Percentiles rank a stretch among this genome's conserved stretches.
Conservation (phyloP, 2,888 invertebrate genomes). For the Dione vanillae region DNA sequence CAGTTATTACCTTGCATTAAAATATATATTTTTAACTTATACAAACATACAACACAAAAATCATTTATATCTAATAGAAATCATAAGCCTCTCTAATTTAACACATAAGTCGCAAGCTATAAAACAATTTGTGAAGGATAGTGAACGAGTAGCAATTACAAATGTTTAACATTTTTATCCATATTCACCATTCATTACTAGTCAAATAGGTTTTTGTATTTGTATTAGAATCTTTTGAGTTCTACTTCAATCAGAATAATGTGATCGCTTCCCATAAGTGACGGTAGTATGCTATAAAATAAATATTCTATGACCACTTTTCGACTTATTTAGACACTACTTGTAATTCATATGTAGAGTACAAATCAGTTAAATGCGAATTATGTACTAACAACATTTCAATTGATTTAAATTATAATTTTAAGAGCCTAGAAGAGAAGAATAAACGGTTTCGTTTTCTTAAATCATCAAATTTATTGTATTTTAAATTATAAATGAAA, state of each 20-base stretch:
- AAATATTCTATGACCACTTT: constrained; percentile 30
- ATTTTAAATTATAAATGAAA: background rate
- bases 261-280: constrained; percentile 34
- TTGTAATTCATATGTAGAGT: constrained; percentile 12
- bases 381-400: constrained; percentile 3
- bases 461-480: background rate
- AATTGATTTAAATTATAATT: too few relatives aligned
- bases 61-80: background rate
- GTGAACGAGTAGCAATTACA: constrained; percentile 55
- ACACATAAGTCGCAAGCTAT: background rate
- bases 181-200: constrained; percentile 47
- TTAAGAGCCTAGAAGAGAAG: too few relatives aligned
- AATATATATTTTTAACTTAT: too few relatives aligned
- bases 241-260: constrained; percentile 14
- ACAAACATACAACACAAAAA: too few relatives aligned
- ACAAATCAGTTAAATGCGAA: constrained; percentile 29
- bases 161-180: constrained; percentile 56
- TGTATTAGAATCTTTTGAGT: constrained; percentile 13
- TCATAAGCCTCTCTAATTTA: constrained; percentile 26
- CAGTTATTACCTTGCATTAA: too few relatives aligned
- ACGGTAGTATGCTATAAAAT: constrained; percentile 25
- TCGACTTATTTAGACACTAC: constrained; percentile 28
- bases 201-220: constrained; percentile 27
- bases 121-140: constrained; percentile 47
- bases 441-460: background rate